Percentiles rank a stretch among this genome's conserved stretches.
Conservation (phyloP, 2,888 invertebrate genomes). For the Synanthedon formicaeformis region DNA sequence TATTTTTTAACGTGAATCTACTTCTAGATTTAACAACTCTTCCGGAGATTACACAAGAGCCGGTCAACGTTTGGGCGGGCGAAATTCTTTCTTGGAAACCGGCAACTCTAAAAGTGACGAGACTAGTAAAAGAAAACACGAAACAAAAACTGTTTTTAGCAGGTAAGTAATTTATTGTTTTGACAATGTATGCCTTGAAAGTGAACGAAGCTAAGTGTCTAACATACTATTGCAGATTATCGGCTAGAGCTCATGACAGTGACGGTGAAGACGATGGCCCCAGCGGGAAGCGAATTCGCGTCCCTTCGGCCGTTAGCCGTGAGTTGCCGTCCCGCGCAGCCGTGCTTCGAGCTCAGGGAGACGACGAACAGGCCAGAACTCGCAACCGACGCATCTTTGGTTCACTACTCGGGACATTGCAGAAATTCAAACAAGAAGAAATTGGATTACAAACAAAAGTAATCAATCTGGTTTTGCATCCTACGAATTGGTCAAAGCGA, state of each 20-base stretch:
- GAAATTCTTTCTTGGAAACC: constrained; percentile 44
- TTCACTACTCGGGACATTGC: constrained; percentile 91
- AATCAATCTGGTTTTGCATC: not conserved
- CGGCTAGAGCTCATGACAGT: constrained; percentile 54
- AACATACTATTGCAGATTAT: constrained; percentile 28
- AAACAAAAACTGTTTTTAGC: constrained; percentile 71
- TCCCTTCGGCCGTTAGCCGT: constrained; percentile 82
- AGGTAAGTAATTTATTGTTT: constrained; percentile 43
- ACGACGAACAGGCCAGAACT: constrained; percentile 82
- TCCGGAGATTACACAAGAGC: constrained; percentile 47
- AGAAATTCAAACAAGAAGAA: constrained; percentile 95
- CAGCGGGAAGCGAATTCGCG: constrained; percentile 36
- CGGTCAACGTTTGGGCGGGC: constrained; percentile 36
- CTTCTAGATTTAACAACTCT: constrained; percentile 46
- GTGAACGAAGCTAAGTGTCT: too few species aligned
- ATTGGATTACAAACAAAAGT: constrained; percentile 86
- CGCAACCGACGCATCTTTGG: constrained; percentile 97
- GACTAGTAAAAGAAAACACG: constrained; percentile 61
- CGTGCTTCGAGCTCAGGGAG: constrained; percentile 78
- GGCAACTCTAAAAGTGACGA: constrained; percentile 60
- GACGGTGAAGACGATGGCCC: constrained; percentile 61
- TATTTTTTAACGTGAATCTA: constrained; percentile 4
- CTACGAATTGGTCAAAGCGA: constrained; percentile 72
- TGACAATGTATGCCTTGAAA: too few species aligned
- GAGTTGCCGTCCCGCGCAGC: constrained; percentile 81